Evolutionary conservation across 1,140 invertebrate genomes (phyloP).

Genomic region (Pteromalus puparum): DNA sequence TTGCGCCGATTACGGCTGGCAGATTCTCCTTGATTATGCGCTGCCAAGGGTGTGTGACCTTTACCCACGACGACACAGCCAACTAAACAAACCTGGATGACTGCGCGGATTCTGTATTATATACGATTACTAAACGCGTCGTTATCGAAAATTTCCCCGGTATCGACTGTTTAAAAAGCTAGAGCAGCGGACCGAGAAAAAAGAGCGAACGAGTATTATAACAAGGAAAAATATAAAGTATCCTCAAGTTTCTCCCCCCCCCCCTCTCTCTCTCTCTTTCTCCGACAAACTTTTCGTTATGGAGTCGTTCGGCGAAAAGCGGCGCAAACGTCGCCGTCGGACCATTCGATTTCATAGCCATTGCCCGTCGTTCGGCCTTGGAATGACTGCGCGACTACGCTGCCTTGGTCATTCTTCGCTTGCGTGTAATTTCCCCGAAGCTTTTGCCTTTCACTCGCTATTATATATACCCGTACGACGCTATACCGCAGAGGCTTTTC

Average conservation of each 20-base stretch:
- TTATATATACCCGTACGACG: too few relatives aligned
- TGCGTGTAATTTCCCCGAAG: conserved; percentile 2
- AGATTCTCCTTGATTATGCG: conserved; percentile 42
- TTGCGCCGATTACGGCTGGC: conserved; percentile 65
- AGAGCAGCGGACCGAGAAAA: conserved; percentile 9
- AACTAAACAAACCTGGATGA: neutral
- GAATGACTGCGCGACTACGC: conserved; percentile 24
- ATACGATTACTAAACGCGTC: neutral
- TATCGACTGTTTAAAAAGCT: too few relatives aligned
- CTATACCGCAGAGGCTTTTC: neutral
- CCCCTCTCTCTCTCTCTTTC: neutral
- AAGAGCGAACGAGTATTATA: neutral
- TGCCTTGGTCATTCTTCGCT: conserved; percentile 11
- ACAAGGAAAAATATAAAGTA: conserved; percentile 46
- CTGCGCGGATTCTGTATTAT: neutral
- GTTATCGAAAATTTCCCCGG: neutral
- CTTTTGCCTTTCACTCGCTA: conserved; percentile 7
- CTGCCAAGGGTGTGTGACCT: neutral
- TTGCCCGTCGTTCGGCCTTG: conserved; percentile 41
- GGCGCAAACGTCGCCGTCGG: conserved; percentile 2
- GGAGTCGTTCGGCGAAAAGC: conserved; percentile 38
- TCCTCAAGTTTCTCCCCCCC: neutral
- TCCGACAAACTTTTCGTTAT: conserved; percentile 36
- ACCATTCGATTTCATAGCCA: conserved; percentile 50
- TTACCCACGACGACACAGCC: neutral